phyloP scores from a whole-genome alignment of 92 coral and sea anemone species.

The Umimayanthus kanabou region DNA sequence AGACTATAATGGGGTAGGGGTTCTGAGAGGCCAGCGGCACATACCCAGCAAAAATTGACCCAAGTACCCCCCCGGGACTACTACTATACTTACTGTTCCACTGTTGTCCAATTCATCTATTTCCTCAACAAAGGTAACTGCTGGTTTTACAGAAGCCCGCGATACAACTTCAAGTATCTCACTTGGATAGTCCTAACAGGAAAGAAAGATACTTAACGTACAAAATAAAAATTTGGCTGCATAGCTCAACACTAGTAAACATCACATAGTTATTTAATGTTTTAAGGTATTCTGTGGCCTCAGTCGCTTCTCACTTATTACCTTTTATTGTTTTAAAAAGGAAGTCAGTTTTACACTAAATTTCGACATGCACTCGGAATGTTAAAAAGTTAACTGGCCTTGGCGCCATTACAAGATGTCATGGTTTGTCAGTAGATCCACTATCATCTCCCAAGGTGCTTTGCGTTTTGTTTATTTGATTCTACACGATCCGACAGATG shows the following conservation, averaged over 20 bases:
- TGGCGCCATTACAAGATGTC: neutral
- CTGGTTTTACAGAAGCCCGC: slow-evolving; percentile 62
- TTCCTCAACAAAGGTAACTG: slow-evolving; percentile 74
- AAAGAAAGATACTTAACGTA: neutral
- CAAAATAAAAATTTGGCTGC: neutral
- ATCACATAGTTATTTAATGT: neutral
- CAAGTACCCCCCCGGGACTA: too few species aligned
- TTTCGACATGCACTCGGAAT: neutral
- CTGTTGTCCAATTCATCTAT: slow-evolving; percentile 56
- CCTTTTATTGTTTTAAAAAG: too few species aligned
- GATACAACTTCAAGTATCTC: slow-evolving; percentile 70
- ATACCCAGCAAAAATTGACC: too few species aligned
- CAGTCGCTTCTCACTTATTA: too few species aligned
- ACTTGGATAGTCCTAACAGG: slow-evolving; percentile 72
- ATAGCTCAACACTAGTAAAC: neutral
- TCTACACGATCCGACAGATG: too few species aligned
- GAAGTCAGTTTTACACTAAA: neutral
- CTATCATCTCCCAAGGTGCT: neutral
- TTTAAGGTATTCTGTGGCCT: too few species aligned
- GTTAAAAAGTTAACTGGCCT: neutral
- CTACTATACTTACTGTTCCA: slow-evolving; percentile 59
- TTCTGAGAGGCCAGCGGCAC: too few species aligned
- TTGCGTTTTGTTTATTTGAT: too few species aligned
- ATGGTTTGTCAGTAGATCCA: neutral
- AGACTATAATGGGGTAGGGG: too few species aligned